phyloP scores from a whole-genome alignment of 64 coral and sea anemone species.

The Dendrophyllia cribrosa region DNA sequence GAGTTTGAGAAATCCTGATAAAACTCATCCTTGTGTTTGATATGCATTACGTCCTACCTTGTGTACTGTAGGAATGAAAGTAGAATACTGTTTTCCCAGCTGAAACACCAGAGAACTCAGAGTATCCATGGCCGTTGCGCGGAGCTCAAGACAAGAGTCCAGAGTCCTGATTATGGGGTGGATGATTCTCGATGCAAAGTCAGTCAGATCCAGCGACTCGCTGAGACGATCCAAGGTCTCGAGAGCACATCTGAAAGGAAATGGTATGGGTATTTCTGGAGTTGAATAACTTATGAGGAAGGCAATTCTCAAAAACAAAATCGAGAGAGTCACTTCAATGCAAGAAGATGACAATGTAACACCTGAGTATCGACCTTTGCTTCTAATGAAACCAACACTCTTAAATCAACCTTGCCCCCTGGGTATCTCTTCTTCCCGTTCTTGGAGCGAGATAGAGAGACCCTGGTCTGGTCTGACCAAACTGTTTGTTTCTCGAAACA shows the following conservation, averaged over 20 bases:
- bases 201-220: constrained; percentile 92
- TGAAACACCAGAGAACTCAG: constrained; percentile 95
- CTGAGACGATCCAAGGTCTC: constrained; percentile 95
- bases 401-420: too few species aligned
- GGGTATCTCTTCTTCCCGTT: too few species aligned
- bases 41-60: constrained; percentile 40
- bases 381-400: too few species aligned
- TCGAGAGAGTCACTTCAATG: too few species aligned
- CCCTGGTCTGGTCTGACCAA: too few species aligned
- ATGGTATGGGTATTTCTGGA: too few species aligned
- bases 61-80: constrained; percentile 94
- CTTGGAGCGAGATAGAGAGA: too few species aligned
- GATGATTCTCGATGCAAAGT: constrained; percentile 96
- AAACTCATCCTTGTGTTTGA: background rate
- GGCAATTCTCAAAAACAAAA: too few species aligned
- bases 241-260: constrained; percentile 67
- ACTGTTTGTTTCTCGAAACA: too few species aligned
- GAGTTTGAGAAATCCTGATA: too few species aligned
- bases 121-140: constrained; percentile 87
- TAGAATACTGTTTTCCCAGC: constrained; percentile 91
- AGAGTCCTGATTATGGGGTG: constrained; percentile 93
- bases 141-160: constrained; percentile 85
- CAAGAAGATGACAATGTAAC: too few species aligned
- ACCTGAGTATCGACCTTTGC: too few species aligned
- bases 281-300: background rate